Conservation (phyloP, 2,113 vertebrate genomes). For the Podarcis cretensis region DNA sequence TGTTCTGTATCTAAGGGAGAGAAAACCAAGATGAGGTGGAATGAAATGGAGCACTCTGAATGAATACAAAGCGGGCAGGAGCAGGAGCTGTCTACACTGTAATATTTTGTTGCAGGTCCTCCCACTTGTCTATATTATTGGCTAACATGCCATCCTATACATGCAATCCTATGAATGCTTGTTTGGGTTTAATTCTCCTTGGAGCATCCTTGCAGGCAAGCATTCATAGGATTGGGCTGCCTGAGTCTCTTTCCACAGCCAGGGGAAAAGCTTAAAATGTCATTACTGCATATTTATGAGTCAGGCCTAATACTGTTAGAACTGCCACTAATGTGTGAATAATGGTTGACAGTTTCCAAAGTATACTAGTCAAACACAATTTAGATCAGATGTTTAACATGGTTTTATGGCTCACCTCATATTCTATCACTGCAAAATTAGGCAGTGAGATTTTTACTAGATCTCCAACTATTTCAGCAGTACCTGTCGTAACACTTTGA, state of each 20-base stretch:
- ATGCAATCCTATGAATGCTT: background rate
- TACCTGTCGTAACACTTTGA: background rate
- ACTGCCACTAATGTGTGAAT: slow-evolving; percentile 26
- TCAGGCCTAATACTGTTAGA: slow-evolving; percentile 26
- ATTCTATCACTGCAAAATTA: slow-evolving; percentile 21
- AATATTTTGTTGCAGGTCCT: background rate
- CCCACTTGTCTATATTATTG: background rate
- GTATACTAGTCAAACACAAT: slow-evolving; percentile 32
- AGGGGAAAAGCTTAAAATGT: slow-evolving; percentile 20
- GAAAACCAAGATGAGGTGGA: too few species aligned
- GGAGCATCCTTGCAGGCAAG: background rate
- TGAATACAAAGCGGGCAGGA: too few species aligned
- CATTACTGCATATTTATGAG: slow-evolving; percentile 18
- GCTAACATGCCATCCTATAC: background rate
- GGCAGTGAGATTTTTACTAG: background rate
- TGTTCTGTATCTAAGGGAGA: too few species aligned
- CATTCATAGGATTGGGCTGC: background rate
- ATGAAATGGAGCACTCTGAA: too few species aligned
- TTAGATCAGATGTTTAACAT: slow-evolving; percentile 34
- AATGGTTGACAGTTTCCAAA: slow-evolving; percentile 33
- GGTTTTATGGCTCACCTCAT: slow-evolving; percentile 18
- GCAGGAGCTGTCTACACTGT: background rate
- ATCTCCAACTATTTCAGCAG: background rate
- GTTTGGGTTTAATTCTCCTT: background rate
- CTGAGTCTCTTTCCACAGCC: background rate